Evolutionary conservation across 2,888 invertebrate genomes (phyloP).

Genomic region (Elgonia sp.): DNA sequence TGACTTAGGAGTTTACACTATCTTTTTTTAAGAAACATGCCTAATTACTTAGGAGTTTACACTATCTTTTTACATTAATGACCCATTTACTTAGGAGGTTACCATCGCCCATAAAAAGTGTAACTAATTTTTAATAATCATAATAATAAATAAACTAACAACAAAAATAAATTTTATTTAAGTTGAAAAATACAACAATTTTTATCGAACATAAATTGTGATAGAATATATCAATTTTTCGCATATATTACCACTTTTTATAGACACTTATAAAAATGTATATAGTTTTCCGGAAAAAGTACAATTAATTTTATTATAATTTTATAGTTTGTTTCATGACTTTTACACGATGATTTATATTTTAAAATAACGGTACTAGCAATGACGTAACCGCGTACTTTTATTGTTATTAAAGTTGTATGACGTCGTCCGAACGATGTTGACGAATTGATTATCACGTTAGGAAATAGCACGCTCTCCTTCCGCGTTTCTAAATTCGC

Average conservation of each 20-base stretch:
- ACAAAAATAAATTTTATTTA: no score
- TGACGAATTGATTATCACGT: slow-evolving; percentile 21
- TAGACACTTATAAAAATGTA: no score
- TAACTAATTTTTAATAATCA: background rate
- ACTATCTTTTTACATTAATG: no score
- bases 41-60: no score
- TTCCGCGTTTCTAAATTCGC: slow-evolving; percentile 60
- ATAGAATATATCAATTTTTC: no score
- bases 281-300: no score
- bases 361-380: background rate
- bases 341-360: background rate
- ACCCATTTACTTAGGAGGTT: no score
- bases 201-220: background rate
- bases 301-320: no score
- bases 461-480: slow-evolving; percentile 29
- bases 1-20: no score
- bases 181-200: background rate
- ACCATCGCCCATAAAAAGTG: background rate
- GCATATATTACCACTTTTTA: no score
- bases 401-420: slow-evolving; percentile 33
- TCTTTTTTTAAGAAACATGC: no score
- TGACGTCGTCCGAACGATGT: slow-evolving; percentile 16
- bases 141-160: background rate
- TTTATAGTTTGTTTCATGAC: no score
- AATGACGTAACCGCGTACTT: background rate